A percentile compares a stretch with the other conserved stretches of the same genome.
Evolutionary conservation across 1,140 invertebrate genomes (phyloP).

Genomic region (Archivesica marissinica): DNA sequence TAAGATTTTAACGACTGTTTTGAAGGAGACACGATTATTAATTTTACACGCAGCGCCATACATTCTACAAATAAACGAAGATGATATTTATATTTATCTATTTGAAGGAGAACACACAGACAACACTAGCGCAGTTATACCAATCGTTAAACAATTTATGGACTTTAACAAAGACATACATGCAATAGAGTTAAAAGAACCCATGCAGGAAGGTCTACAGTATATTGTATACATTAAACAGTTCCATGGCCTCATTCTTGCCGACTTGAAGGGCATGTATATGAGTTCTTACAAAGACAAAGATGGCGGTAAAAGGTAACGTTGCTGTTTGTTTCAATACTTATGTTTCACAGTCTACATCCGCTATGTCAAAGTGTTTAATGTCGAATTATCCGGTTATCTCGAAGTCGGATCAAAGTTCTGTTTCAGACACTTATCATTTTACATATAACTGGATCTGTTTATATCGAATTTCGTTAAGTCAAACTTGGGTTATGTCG

Average conservation of each 20-base stretch:
- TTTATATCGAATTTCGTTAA: too few relatives aligned
- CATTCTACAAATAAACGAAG: not conserved
- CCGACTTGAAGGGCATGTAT: conserved; percentile 73
- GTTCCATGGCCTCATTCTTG: conserved; percentile 65
- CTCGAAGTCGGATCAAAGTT: too few relatives aligned
- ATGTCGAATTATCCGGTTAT: too few relatives aligned
- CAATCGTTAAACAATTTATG: conserved; percentile 57
- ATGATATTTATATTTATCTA: conserved; percentile 30
- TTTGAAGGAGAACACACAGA: conserved; percentile 8
- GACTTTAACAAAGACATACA: conserved; percentile 66
- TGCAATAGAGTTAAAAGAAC: conserved; percentile 64
- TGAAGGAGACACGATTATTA: conserved; percentile 64
- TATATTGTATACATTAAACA: conserved; percentile 67
- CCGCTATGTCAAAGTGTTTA: too few relatives aligned
- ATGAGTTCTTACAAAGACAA: conserved; percentile 70
- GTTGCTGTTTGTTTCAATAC: too few relatives aligned
- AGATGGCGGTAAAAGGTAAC: conserved; percentile 70
- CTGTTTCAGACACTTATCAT: too few relatives aligned
- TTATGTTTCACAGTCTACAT: too few relatives aligned
- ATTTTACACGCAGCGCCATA: conserved; percentile 67
- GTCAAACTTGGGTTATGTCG: too few relatives aligned
- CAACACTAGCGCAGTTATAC: not conserved
- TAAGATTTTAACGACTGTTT: conserved; percentile 62
- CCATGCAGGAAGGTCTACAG: conserved; percentile 47
- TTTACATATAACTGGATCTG: too few relatives aligned